Evolutionary conservation across 2,113 vertebrate genomes (phyloP), one percentile per base, ranked within the genome.

Genomic region (Apodemus speciosus): DNA sequence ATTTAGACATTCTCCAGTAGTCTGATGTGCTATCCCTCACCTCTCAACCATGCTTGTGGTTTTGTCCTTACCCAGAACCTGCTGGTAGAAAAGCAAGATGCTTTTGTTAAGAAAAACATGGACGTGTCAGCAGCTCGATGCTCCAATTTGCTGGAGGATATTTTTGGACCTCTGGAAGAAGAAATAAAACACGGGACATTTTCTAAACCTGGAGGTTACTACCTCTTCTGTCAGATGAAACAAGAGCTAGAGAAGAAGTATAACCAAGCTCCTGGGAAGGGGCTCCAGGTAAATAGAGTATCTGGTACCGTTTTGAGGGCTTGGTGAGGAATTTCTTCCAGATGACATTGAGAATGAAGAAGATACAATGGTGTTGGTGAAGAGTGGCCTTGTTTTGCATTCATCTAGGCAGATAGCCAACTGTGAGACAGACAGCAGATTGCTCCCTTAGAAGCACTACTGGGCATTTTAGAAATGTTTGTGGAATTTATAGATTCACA

Each of bases 111-210:
- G 38, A 53, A 62, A 84, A 97, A 97, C 20, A 10, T 69, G 27
- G 10, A 93, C 13, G 71, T 30, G 3, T 97, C 97, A 9, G 71
- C 21, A 0, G 68, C 93, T 21, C 76, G 0, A 23, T 98, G 96
- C 68, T 64, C 18, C 40, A 66, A 40, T 51, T 69, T 97, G 72
- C 94, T 98, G 43, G 66, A 30, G 56, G 62, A 75, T n/a, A 93
- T 97, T 32, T 97, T 97, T 73, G 3, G 38, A 69, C 73, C 89
- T 51, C 85, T 97, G 73, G 93, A 97, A 81, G 16, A 92, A 85
- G 58, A 20, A 6, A 80, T 97, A 64, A 92, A 18, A 11, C 51
- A 21, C 3, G 96, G 93, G 0, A 21, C 62, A 92, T 98, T 92
- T 69, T 92, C 32, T 40, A 95, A 60, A n/a, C 85, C 94, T 3